These are phyloP conservation scores for Rhynchonycteris naso DNA, from an alignment of 2,797 vertebrate genomes.

Conservation along the genomic window DNA sequence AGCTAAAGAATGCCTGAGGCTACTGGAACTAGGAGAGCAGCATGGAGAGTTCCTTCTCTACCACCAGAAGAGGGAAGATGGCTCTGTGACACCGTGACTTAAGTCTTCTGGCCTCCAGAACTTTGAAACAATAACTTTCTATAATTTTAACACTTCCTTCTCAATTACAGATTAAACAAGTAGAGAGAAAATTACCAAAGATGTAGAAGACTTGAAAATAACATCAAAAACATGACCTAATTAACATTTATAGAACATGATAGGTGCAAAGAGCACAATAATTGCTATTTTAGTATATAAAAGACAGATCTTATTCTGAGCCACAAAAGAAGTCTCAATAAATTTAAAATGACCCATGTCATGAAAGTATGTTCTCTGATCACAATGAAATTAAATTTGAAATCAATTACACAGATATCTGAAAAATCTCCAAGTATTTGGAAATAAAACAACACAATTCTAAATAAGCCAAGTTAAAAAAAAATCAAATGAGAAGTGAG, in stretches of 20 bases:
- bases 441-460: not conserved
- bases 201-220: not conserved
- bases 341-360: not conserved
- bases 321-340: not conserved
- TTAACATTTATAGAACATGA: not conserved
- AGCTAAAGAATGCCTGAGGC: not conserved
- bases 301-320: not conserved
- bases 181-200: not conserved
- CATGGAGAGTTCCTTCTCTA: not conserved
- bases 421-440: not conserved
- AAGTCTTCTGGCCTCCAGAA: not conserved
- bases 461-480: not conserved
- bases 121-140: not conserved
- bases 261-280: not conserved
- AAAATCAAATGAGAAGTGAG: not conserved
- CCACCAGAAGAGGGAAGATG: not conserved
- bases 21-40: not conserved
- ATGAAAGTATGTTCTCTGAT: not conserved
- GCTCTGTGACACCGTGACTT: not conserved
- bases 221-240: not conserved
- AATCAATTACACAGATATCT: not conserved
- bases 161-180: not conserved
- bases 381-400: not conserved
- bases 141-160: not conserved
- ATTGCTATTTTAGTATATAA: not conserved